These are phyloP conservation scores for Pagrus major DNA, from an alignment of 2,113 vertebrate genomes.

Conservation along the genomic window DNA sequence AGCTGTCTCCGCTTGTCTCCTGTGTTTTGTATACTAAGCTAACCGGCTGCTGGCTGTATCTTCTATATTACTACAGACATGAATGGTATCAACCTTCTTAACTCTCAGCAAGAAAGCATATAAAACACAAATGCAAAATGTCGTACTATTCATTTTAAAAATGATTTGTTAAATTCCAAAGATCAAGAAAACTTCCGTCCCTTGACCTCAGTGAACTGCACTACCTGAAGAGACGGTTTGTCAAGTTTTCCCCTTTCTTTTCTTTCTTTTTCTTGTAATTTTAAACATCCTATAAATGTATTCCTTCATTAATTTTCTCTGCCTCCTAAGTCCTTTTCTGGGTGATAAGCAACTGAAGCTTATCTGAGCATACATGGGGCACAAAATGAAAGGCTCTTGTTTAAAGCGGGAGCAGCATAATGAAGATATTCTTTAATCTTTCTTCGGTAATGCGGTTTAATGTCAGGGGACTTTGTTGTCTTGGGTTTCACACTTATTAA, in stretches of 20 bases:
- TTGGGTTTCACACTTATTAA: slow-evolving; percentile 13
- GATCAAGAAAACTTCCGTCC: slow-evolving; percentile 6
- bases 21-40: neutral
- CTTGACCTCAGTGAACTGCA: slow-evolving; percentile 37
- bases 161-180: neutral
- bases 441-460: slow-evolving; percentile 40
- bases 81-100: neutral
- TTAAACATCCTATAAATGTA: neutral
- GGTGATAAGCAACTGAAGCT: slow-evolving; percentile 27
- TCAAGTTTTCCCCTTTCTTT: neutral
- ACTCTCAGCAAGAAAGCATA: neutral
- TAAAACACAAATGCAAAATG: neutral
- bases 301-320: slow-evolving; percentile 11
- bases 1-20: too few relatives aligned
- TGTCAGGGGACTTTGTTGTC: slow-evolving; percentile 40
- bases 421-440: slow-evolving; percentile 25
- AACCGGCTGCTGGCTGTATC: neutral
- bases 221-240: neutral
- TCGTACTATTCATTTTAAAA: neutral
- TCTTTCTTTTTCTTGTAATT: slow-evolving; percentile 1
- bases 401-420: slow-evolving; percentile 23
- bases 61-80: neutral
- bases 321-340: neutral
- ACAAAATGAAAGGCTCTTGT: slow-evolving; percentile 26
- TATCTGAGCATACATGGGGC: slow-evolving; percentile 17